phyloP scores from a whole-genome alignment of 2,113 vertebrate species.

The Microtus pennsylvanicus region DNA sequence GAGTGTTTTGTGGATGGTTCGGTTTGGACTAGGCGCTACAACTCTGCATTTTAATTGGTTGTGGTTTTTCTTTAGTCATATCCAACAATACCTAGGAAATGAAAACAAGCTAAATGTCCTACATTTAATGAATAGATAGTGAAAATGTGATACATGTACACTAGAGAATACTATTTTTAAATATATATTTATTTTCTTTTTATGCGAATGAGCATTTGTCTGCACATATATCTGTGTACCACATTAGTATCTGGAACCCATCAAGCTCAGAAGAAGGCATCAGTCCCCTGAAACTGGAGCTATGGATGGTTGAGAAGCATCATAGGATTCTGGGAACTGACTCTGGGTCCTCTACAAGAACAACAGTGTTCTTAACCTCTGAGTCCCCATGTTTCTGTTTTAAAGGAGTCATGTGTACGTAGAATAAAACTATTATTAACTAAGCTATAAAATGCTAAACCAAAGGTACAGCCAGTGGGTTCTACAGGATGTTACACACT shows the following conservation, averaged over 20 bases:
- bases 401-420: not conserved
- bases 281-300: too few species aligned
- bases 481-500: not conserved
- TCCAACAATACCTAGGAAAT: not conserved
- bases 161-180: not conserved
- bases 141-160: not conserved
- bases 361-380: not conserved
- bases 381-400: not conserved
- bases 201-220: not conserved
- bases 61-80: not conserved
- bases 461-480: not conserved
- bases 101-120: too few species aligned
- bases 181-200: not conserved
- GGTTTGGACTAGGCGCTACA: too few species aligned
- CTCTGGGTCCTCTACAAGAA: too few species aligned
- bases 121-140: not conserved
- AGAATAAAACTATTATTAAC: conserved; percentile 5
- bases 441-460: conserved; percentile 14
- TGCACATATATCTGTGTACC: not conserved
- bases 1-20: not conserved
- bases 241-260: not conserved
- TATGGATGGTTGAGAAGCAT: not conserved
- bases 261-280: not conserved
- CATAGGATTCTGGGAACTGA: not conserved
- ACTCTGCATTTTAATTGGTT: not conserved